A percentile compares a stretch with the other conserved stretches of the same genome.
Evolutionary conservation across 2,113 vertebrate species (phyloP).

Genomic region (Xiphophorus hellerii): DNA sequence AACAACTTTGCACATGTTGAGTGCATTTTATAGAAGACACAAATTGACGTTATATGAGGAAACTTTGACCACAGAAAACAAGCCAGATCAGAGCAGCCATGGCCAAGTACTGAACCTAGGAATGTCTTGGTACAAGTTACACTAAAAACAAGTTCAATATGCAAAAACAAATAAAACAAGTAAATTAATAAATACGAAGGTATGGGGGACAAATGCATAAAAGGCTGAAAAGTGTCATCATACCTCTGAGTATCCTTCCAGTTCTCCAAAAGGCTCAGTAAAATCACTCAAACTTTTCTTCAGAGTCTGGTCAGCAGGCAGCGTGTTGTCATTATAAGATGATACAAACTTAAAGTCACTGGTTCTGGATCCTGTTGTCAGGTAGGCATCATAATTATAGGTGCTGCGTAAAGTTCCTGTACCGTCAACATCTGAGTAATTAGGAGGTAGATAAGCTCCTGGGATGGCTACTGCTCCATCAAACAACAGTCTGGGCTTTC

Average conservation of each 20-base stretch:
- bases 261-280: not conserved
- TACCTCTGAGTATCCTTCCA: not conserved
- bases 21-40: not conserved
- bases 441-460: not conserved
- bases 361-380: not conserved
- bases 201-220: not conserved
- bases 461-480: conserved; percentile 13
- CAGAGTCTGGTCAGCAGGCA: conserved; percentile 42
- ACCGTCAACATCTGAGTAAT: not conserved
- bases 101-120: too few relatives aligned
- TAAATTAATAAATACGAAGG: too few relatives aligned
- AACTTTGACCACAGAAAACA: not conserved
- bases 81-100: not conserved
- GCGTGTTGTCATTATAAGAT: conserved; percentile 16
- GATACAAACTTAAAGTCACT: conserved; percentile 5
- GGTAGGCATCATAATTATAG: not conserved
- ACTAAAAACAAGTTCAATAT: too few relatives aligned
- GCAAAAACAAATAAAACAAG: too few relatives aligned
- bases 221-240: not conserved
- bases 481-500: conserved; percentile 12
- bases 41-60: not conserved
- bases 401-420: conserved; percentile 5
- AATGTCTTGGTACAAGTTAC: too few relatives aligned
- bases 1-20: not conserved
- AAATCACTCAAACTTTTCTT: conserved; percentile 20